Base-by-base conservation (phyloP, 2,113 vertebrate species). In the Mustela lutreola region DNA sequence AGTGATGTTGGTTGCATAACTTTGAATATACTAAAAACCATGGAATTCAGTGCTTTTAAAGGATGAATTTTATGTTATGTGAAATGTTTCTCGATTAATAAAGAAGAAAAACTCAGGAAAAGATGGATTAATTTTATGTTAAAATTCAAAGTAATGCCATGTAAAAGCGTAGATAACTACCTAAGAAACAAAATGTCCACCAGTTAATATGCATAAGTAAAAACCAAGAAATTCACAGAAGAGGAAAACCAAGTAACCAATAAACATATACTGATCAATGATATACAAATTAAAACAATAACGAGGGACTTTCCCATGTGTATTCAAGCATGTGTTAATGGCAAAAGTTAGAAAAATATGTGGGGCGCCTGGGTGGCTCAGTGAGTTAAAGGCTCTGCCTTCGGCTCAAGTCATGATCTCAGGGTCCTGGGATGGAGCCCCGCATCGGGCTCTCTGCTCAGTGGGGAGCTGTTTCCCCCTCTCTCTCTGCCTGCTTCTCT, bases 271-370 rank as follows among this genome's bases (percentile, higher is more conserved):
- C 80, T 63, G 71, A 89, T 94, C n/a, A 60, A 39, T 71, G 65
- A 86, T 60, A 39, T n/a, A 21, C 11, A 91, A 92, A 67, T 93
- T 63, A 92, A 58, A 91, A 45, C 58, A 95, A 45, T 28, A 71
- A 79, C 19, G 45, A 86, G 24, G 36, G 31, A 70, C 31, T 48
- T 89, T 39, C 5, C 4, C 15, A 60, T n/a, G 42, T 62, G n/a
- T 71, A 71, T 56, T 81, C 45, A 78, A 86, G 65, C 22, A 78
- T 71, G 19, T 82, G 6, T 24, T 65, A 73, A 76, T 26, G 76
- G 60, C 45, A 84, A 65, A 91, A 91, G 33, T 58, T 94, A 1
- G 26, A 88, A 67, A 86, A 76, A 48, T 14, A 89, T 31, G 36
- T 22, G 5, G 53, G 53, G 16, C 16, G 5, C 16, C 53, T 56